These are phyloP conservation scores for Trileptium ribeirensis DNA, from an alignment of 2,888 invertebrate genomes.

Conservation along the genomic window DNA sequence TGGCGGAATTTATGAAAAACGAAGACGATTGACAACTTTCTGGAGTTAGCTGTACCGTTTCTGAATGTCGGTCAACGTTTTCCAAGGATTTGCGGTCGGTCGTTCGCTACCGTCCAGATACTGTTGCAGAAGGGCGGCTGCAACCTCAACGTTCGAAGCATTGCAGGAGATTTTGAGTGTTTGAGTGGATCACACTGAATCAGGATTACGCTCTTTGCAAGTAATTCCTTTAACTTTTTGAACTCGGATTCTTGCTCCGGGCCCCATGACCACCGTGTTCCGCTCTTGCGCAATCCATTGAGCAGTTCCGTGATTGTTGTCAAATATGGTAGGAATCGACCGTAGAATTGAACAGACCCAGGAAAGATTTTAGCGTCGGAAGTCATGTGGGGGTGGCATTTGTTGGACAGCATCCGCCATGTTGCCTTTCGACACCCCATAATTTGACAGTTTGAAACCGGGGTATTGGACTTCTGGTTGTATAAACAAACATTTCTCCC, in stretches of 20 bases:
- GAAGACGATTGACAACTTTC: background rate
- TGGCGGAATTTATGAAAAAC: slow-evolving; percentile 39
- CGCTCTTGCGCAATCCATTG: background rate
- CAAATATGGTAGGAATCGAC: too few relatives aligned
- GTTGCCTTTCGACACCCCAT: slow-evolving; percentile 4
- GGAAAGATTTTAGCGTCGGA: slow-evolving; percentile 11
- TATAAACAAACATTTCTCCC: slow-evolving; percentile 16
- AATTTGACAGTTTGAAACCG: background rate
- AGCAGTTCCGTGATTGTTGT: background rate
- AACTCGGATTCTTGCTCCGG: background rate
- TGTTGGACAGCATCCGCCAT: slow-evolving; percentile 15
- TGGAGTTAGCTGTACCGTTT: background rate
- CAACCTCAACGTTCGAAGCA: background rate
- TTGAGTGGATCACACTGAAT: background rate
- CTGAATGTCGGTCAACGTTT: background rate
- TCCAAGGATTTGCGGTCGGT: background rate
- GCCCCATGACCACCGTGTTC: background rate
- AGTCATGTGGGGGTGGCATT: slow-evolving; percentile 13
- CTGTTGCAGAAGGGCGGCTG: background rate
- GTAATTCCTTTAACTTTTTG: background rate
- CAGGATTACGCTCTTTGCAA: background rate
- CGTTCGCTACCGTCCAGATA: background rate
- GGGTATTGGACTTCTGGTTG: slow-evolving; percentile 16
- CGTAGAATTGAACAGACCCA: slow-evolving; percentile 20
- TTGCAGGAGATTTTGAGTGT: background rate